These are phyloP conservation scores for Stenotaenia linearis DNA, from an alignment of 2,888 invertebrate genomes.

Conservation along the genomic window DNA sequence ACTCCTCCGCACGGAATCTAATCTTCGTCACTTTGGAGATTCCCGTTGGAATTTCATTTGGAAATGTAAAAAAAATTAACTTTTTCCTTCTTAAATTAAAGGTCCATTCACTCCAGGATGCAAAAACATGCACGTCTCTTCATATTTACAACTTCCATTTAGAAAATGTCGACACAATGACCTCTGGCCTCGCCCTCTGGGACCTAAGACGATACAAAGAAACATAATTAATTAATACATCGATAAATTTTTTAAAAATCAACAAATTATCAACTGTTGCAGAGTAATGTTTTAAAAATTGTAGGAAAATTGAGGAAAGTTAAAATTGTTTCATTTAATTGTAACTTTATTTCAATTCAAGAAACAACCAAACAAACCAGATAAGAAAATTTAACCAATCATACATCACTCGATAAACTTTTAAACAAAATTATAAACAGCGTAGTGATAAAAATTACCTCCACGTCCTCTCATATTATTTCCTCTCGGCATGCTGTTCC, in stretches of 20 bases:
- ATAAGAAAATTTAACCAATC: too few relatives aligned
- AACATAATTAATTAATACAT: background rate
- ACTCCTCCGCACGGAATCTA: background rate
- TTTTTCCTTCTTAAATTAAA: slow-evolving; percentile 28
- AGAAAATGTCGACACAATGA: slow-evolving; percentile 67
- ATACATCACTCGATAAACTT: too few relatives aligned
- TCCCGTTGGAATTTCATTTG: background rate
- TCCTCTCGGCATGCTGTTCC: background rate
- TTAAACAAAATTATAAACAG: background rate
- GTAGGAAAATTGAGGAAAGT: too few relatives aligned
- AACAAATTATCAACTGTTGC: too few relatives aligned
- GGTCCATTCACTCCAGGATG: slow-evolving; percentile 58
- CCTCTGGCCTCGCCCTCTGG: background rate
- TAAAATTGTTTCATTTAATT: too few relatives aligned
- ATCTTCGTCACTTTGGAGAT: background rate
- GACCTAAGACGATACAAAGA: background rate
- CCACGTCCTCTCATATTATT: slow-evolving; percentile 5
- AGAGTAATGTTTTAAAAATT: too few relatives aligned
- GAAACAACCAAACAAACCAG: too few relatives aligned
- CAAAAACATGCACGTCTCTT: slow-evolving; percentile 73
- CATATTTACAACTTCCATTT: slow-evolving; percentile 73
- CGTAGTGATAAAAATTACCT: background rate
- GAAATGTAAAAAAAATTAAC: slow-evolving; percentile 12
- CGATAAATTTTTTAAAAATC: background rate
- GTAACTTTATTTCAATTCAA: too few relatives aligned